Conservation (phyloP, 2,888 invertebrate species). For the Volucella inanis region DNA sequence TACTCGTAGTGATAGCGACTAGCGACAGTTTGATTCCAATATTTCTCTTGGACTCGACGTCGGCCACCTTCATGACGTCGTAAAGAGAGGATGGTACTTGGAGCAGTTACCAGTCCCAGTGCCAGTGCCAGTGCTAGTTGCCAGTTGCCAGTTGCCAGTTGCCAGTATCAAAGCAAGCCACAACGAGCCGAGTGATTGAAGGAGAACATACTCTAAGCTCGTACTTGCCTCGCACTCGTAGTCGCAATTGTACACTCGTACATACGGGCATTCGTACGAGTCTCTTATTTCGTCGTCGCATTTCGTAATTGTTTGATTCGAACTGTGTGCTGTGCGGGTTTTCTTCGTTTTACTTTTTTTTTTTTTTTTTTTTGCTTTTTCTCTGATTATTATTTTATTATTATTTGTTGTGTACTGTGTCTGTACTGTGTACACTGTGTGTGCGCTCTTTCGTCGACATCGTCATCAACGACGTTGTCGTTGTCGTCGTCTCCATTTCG, state of each 20-base stretch:
- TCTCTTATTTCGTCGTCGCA: conserved; percentile 64
- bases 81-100: conserved; percentile 37
- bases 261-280: conserved; percentile 16
- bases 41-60: conserved; percentile 61
- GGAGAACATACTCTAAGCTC: conserved; percentile 11
- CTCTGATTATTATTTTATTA: conserved; percentile 68
- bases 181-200: conserved; percentile 41
- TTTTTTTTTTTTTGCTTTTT: conserved; percentile 8
- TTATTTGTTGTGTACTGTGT: conserved; percentile 53
- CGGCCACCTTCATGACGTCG: conserved; percentile 17
- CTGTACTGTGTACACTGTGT: background rate
- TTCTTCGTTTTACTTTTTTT: conserved; percentile 59
- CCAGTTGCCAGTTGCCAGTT: too few species aligned
- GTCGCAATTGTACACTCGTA: conserved; percentile 3
- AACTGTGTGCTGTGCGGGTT: conserved; percentile 72
- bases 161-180: background rate
- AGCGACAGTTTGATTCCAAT: conserved; percentile 63
- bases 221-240: too few species aligned
- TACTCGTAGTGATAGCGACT: conserved; percentile 35
- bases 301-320: conserved; percentile 74
- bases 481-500: conserved; percentile 59
- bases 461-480: conserved; percentile 26
- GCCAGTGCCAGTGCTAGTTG: too few species aligned
- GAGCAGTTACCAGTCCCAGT: too few species aligned
- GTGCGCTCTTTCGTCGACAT: conserved; percentile 61